Evolutionary conservation across 23 tunicate genomes (phyloP).

Genomic region (Pegea sp.): DNA sequence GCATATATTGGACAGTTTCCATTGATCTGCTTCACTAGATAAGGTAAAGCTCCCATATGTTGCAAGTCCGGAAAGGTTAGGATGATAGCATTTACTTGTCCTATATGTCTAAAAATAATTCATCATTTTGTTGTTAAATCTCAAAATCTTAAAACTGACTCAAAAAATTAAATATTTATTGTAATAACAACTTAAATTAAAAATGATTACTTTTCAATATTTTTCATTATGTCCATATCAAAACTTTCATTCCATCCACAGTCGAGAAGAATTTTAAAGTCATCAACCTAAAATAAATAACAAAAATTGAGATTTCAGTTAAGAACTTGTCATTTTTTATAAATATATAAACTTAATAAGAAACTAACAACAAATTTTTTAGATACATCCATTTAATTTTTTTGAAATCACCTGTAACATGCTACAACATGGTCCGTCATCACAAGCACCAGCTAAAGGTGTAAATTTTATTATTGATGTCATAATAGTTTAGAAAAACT

Average conservation of each 20-base stretch:
- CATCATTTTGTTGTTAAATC: neutral
- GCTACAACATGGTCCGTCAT: slow-evolving; percentile 88
- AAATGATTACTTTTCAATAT: slow-evolving; percentile 18
- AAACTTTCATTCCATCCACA: slow-evolving; percentile 94
- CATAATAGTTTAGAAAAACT: slow-evolving; percentile 27
- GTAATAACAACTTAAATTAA: neutral
- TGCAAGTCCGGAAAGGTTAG: slow-evolving; percentile 59
- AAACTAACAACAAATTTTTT: neutral
- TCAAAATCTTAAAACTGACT: slow-evolving; percentile 1
- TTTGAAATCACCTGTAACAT: slow-evolving; percentile 64
- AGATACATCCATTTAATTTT: neutral
- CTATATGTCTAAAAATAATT: slow-evolving; percentile 21
- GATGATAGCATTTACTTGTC: slow-evolving; percentile 74
- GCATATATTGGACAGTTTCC: slow-evolving; percentile 87
- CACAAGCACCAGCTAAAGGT: slow-evolving; percentile 67
- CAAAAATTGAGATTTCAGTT: neutral
- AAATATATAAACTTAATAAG: neutral
- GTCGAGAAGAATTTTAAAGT: slow-evolving; percentile 82
- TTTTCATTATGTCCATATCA: slow-evolving; percentile 26
- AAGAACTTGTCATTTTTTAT: neutral
- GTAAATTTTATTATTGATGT: slow-evolving; percentile 91
- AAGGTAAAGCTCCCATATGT: slow-evolving; percentile 80
- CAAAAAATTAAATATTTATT: too few species aligned
- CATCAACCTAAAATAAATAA: slow-evolving; percentile 44
- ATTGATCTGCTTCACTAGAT: slow-evolving; percentile 41